Percentiles rank a stretch among this genome's conserved stretches.
These are phyloP conservation scores for Charanyca ferruginea DNA, from an alignment of 2,888 invertebrate species.

Conservation along the genomic window DNA sequence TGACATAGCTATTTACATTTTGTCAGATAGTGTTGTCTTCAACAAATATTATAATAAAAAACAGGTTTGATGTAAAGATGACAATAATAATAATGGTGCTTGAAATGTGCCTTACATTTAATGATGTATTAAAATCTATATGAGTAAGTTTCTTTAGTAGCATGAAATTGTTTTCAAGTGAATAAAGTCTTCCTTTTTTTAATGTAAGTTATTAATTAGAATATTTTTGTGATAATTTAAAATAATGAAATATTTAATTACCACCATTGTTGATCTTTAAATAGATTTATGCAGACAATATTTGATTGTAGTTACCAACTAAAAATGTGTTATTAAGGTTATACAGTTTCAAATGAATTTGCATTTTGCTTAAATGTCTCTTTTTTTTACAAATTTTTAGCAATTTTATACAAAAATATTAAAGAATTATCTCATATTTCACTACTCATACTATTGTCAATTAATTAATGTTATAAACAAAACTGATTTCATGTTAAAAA, in stretches of 20 bases:
- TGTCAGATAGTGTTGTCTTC: conserved; percentile 28
- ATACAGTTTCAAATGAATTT: conserved; percentile 30
- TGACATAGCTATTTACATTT: conserved; percentile 49
- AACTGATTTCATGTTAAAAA: not conserved
- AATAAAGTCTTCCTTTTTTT: conserved; percentile 70
- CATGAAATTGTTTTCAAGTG: conserved; percentile 57
- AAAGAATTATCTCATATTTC: not conserved
- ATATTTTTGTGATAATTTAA: conserved; percentile 74
- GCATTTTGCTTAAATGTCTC: conserved; percentile 21
- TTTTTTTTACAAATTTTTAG: conserved; percentile 19
- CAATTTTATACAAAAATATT: conserved; percentile 17
- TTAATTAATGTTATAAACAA: not conserved
- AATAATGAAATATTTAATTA: conserved; percentile 51
- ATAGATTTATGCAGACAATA: conserved; percentile 50
- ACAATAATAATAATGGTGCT: conserved; percentile 68
- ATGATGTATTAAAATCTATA: conserved; percentile 48
- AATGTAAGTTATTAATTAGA: conserved; percentile 65
- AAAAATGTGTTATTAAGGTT: conserved; percentile 52
- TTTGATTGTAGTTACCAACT: conserved; percentile 63
- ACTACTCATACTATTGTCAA: conserved; percentile 23
- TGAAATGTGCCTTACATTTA: conserved; percentile 72
- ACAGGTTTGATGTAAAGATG: conserved; percentile 39
- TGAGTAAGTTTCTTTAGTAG: conserved; percentile 63
- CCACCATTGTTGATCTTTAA: conserved; percentile 49
- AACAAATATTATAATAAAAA: conserved; percentile 31